Evolutionary conservation across 2,113 vertebrate species (phyloP).

Genomic region (Urocitellus parryii): DNA sequence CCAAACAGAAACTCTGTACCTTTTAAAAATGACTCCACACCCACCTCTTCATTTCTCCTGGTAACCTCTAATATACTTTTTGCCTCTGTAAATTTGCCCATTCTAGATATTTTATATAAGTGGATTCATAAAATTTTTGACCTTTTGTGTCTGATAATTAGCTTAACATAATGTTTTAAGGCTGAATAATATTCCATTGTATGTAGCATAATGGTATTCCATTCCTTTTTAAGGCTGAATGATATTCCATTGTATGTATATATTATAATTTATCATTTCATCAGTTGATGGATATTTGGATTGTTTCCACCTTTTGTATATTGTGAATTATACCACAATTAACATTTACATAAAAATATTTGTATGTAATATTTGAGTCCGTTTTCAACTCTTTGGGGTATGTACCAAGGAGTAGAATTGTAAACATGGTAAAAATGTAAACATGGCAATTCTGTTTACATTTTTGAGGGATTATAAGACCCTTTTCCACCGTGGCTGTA

Average conservation of each 20-base stretch:
- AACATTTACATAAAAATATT: not conserved
- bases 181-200: not conserved
- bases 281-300: not conserved
- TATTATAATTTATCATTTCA: not conserved
- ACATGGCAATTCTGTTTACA: not conserved
- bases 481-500: not conserved
- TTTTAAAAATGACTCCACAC: not conserved
- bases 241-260: not conserved
- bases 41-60: not conserved
- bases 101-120: not conserved
- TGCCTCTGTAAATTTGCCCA: not conserved
- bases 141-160: not conserved
- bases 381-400: not conserved
- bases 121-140: not conserved
- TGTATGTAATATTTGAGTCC: not conserved
- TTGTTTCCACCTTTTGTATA: not conserved
- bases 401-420: not conserved
- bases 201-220: too few species aligned
- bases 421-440: too few species aligned
- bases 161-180: not conserved
- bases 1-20: not conserved
- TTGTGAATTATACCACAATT: not conserved
- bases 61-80: not conserved
- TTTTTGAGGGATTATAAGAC: not conserved
- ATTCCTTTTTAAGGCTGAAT: not conserved